Evolutionary conservation across 1,140 invertebrate genomes (phyloP), one percentile per base, ranked within the genome.

Genomic region (Pogonomyrmex californicus): DNA sequence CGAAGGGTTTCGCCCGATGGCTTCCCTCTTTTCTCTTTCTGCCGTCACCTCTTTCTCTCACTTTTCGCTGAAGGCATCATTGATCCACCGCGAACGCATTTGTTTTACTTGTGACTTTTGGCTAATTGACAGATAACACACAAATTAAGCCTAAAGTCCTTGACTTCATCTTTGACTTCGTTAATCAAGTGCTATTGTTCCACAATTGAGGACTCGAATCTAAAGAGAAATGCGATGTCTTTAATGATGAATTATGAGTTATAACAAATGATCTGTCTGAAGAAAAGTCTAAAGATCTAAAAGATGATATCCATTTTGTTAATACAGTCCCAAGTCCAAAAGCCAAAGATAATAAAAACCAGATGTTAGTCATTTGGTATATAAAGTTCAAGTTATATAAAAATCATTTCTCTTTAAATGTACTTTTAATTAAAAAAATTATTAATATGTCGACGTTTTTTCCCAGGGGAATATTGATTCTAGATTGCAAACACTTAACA

Each of bases 1-100:
- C 63, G 75, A 88, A 90, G 91, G 91, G 68, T 87, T 86, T 82
- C 62, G 71, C 76, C 54, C 58, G 47, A 30, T 58, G 60, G 60
- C 54, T 83, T 73, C 47, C 47, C 62, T 79, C 77, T 76, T 76
- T 76, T 76, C 65, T 87, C 70, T 85, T 85, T 85, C 17, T 23
- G 23, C 41, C 36, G 66, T 73, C 87, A 68, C 30, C 68, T 85
- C 83, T 88, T 49, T 81, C 30, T 38, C 41, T 90, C 14, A 70
- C 60, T 12, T 30, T 71, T 56, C 33, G 33, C 49, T 63, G 54
- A 86, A 70, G 44, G 9, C 10, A 81, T 70, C 78, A 23, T 38
- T 9, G 38, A 71, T 36, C 63, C 54, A 54, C 38, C n/a, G n/a
- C 47, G 14, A 71, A 47, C 65, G 5, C 10, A 14, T 41, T 41